Percentiles rank a stretch among this genome's conserved stretches.
Conservation (phyloP, 30 jellyfish, hydroid and myxozoan genomes). For the Rhopilema esculentum region DNA sequence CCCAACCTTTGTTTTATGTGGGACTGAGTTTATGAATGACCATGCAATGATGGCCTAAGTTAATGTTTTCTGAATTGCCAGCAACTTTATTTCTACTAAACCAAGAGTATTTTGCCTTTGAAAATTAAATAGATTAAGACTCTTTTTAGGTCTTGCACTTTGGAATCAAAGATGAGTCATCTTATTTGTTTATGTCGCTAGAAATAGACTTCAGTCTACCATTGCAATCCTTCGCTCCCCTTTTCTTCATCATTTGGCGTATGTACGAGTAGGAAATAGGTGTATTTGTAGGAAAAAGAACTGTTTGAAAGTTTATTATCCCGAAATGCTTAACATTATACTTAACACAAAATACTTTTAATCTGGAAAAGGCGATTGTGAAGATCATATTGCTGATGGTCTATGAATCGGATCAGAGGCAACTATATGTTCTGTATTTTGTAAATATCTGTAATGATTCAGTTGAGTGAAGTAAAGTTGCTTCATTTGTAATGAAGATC, state of each 20-base stretch:
- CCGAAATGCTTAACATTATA: no score
- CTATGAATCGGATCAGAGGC: neutral
- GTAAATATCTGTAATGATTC: neutral
- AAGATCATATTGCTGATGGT: neutral
- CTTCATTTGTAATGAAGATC: neutral
- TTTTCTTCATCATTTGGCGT: neutral
- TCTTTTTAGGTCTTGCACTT: neutral
- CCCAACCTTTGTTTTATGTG: no score
- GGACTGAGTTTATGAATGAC: no score
- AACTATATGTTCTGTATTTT: neutral
- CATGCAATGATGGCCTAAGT: no score
- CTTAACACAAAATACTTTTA: neutral
- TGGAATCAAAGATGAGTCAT: neutral
- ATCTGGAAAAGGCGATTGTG: neutral
- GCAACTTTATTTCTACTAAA: no score
- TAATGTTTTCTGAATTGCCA: no score
- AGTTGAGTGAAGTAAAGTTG: neutral
- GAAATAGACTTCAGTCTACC: no score
- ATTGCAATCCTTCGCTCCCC: no score
- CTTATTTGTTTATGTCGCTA: neutral
- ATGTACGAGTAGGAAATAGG: neutral
- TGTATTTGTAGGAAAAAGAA: no score
- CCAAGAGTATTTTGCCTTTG: no score
- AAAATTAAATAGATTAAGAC: no score
- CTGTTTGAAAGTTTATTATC: no score